Evolutionary conservation across 2,113 vertebrate species (phyloP).

Genomic region (Myrmecophaga tridactyla): DNA sequence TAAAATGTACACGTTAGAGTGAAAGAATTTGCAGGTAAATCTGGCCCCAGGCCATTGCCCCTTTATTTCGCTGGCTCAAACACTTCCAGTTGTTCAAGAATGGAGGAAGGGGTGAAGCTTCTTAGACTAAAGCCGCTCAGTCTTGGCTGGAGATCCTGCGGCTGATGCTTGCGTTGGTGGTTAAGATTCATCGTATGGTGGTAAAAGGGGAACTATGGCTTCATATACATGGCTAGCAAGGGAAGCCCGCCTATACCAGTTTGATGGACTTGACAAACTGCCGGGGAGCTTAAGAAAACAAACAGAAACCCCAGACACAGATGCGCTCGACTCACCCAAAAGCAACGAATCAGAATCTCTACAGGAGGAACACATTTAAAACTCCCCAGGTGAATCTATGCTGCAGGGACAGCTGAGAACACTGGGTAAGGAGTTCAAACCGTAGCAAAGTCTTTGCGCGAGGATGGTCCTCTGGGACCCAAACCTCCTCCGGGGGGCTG

Average conservation of each 20-base stretch:
- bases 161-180: not conserved
- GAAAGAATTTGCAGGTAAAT: not conserved
- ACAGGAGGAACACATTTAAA: not conserved
- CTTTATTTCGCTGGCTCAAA: not conserved
- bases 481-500: not conserved
- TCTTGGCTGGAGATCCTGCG: not conserved
- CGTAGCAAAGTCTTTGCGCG: too few relatives aligned
- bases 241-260: not conserved
- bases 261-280: not conserved
- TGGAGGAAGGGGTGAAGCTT: not conserved
- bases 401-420: too few relatives aligned
- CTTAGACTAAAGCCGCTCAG: not conserved
- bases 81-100: not conserved
- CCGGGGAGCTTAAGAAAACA: not conserved
- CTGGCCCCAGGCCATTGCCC: not conserved
- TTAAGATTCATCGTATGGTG: not conserved
- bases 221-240: accelerated
- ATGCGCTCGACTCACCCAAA: not conserved
- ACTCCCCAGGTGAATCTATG: not conserved
- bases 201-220: not conserved
- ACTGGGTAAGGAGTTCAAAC: accelerated
- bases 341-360: accelerated
- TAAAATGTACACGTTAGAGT: not conserved
- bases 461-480: not conserved
- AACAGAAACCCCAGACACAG: not conserved